phyloP scores from a whole-genome alignment of 35 echinoderm and acorn worm genomes.

The Nesometra sesokonis region DNA sequence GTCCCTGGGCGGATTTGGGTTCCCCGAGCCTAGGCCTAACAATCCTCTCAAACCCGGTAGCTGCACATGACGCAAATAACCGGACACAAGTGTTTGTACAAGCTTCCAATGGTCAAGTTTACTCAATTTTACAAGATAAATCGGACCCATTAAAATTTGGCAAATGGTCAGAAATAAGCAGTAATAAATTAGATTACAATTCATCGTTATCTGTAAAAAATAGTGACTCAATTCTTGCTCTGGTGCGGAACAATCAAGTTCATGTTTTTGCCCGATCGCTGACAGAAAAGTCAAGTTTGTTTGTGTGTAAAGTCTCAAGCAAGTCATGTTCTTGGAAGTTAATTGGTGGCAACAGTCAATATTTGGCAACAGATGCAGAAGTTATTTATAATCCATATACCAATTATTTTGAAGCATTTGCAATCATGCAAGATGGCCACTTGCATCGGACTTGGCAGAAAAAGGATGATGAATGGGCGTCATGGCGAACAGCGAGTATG shows the following conservation, averaged over 20 bases:
- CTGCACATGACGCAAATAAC: constrained; percentile 17
- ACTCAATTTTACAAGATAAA: constrained; percentile 18
- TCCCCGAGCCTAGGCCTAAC: neutral
- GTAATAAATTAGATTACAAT: neutral
- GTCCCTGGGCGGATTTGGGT: neutral
- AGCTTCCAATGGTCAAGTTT: constrained; percentile 49
- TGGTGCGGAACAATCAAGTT: constrained; percentile 14
- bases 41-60: constrained; percentile 43
- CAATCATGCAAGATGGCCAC: constrained; percentile 23
- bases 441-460: constrained; percentile 53
- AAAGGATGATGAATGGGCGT: constrained; percentile 25
- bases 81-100: constrained; percentile 40
- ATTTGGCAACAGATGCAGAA: constrained; percentile 29
- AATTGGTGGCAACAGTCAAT: constrained; percentile 14
- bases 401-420: constrained; percentile 52
- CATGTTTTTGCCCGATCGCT: constrained; percentile 53
- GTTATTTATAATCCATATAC: constrained; percentile 36
- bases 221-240: constrained; percentile 17
- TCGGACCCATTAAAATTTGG: constrained; percentile 3
- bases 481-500: constrained; percentile 41
- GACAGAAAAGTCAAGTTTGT: constrained; percentile 21
- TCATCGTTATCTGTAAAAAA: neutral
- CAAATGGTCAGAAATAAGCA: constrained; percentile 20
- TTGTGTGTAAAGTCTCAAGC: constrained; percentile 35
- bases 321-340: constrained; percentile 9